Evolutionary conservation across 2,113 vertebrate species (phyloP).

Genomic region (Apodemus speciosus): DNA sequence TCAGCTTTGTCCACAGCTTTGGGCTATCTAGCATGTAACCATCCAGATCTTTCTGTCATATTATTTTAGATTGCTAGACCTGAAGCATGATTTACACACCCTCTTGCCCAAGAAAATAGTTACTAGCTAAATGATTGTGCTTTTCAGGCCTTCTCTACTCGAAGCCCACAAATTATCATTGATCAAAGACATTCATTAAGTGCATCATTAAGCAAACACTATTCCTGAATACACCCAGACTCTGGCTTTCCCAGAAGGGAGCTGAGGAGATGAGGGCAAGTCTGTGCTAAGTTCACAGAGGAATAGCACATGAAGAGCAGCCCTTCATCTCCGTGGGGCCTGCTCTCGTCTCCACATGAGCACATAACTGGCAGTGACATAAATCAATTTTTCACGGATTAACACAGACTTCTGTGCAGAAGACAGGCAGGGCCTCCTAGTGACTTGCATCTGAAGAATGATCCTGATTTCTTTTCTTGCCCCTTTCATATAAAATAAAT

Average conservation of each 20-base stretch:
- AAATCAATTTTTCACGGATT: slow-evolving; percentile 70
- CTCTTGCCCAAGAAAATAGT: slow-evolving; percentile 60
- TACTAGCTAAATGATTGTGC: slow-evolving; percentile 58
- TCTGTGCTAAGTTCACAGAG: slow-evolving; percentile 54
- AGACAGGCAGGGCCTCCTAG: slow-evolving; percentile 64
- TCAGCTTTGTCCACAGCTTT: not conserved
- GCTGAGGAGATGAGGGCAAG: not conserved
- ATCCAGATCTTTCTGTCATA: slow-evolving; percentile 50
- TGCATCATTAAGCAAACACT: slow-evolving; percentile 73
- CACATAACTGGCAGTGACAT: slow-evolving; percentile 73
- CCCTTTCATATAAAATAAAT: slow-evolving; percentile 67
- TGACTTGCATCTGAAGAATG: slow-evolving; percentile 57
- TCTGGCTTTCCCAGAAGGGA: slow-evolving; percentile 52
- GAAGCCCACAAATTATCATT: slow-evolving; percentile 66
- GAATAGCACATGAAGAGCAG: not conserved
- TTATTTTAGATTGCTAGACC: slow-evolving; percentile 25
- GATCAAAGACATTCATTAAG: slow-evolving; percentile 69
- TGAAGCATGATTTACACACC: not conserved
- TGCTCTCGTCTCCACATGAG: slow-evolving; percentile 42
- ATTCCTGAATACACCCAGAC: slow-evolving; percentile 59
- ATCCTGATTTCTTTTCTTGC: slow-evolving; percentile 54
- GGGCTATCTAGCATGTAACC: slow-evolving; percentile 17
- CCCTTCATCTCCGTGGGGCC: slow-evolving; percentile 61
- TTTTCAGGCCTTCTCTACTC: slow-evolving; percentile 27
- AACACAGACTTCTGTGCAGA: slow-evolving; percentile 58